Conservation (phyloP, 2,888 invertebrate genomes). For the Caenorhabditis angaria region DNA sequence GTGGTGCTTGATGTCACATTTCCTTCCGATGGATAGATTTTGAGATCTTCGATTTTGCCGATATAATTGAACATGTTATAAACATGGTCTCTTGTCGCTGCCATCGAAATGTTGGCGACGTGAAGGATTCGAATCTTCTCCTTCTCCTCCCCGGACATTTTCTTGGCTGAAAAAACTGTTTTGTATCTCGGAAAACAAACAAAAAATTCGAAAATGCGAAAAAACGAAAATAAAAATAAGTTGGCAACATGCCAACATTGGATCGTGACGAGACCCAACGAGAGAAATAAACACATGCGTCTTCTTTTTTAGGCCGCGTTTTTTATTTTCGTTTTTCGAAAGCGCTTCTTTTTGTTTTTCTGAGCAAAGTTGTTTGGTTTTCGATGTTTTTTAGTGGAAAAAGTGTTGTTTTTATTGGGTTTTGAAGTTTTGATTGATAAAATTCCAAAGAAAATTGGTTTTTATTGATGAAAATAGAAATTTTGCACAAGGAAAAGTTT, state of each 20-base stretch:
- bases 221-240: not conserved
- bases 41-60: constrained; percentile 57
- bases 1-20: constrained; percentile 53
- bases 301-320: not conserved
- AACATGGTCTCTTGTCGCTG: constrained; percentile 68
- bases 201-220: not conserved
- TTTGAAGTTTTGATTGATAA: not conserved
- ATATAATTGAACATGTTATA: constrained; percentile 68
- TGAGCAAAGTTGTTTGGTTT: not conserved
- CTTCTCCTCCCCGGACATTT: constrained; percentile 48
- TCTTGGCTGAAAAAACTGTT: not conserved
- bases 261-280: not conserved
- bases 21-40: constrained; percentile 68
- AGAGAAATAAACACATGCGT: not conserved
- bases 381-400: not conserved
- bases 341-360: not conserved
- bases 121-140: constrained; percentile 62
- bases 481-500: too few relatives aligned
- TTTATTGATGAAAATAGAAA: too few relatives aligned
- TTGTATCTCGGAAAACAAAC: constrained; percentile 15
- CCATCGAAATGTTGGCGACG: constrained; percentile 69
- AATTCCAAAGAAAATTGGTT: too few relatives aligned
- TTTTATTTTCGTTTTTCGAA: not conserved
- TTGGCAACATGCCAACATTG: not conserved
- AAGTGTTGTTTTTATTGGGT: not conserved